Base-by-base conservation (phyloP, 2,888 invertebrate species). In the Lucinisca nassula region DNA sequence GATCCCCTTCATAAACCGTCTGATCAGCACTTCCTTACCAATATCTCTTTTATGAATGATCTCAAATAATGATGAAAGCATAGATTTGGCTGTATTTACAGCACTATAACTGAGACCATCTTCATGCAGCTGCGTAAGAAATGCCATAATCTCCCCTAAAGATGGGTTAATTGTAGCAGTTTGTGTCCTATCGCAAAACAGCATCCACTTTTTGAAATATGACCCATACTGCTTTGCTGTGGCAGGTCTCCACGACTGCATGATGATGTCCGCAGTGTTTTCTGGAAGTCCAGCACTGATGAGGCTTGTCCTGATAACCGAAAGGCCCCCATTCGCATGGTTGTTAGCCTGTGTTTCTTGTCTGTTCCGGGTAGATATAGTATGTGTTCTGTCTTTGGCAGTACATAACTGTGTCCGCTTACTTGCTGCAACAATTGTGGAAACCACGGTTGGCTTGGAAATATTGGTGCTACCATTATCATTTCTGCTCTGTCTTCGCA, bases 1-100 rank as follows among this genome's bases (percentile, higher is more conserved):
- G 38, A 78, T n/a, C 2, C 78, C 78, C 37, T 78, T 78, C 78
- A 78, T 78, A 61, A 78, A 78, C 24, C 55, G 58, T 24, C 38
- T 78, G 0, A 78, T 38, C 2, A 45, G 12, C 2, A 12, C 10
- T 27, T 40, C n/a, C 14, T 45, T 45, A 24, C 74, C 40, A 27
- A 74, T 40, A 24, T 74, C 24, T 17, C 27, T 8, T 30, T 61
- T 61, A 61, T 61, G 61, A 61, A 61, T 61, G 3, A 61, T 30
- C 30, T 61, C 61, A 61, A 61, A 30, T 17, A 61, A 10, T 10
- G 27, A 27, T 24, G 61, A 61, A 1, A 61, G 17, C 61, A 61
- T 61, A 17, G 61, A 61, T 61, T 61, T 61, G 3, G 61, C 61
- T 4, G 61, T 61, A 17, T 61, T 27, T 4, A 61, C 30, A 27